Conservation (phyloP, 2,888 invertebrate genomes). For the Loripinus fragilis region DNA sequence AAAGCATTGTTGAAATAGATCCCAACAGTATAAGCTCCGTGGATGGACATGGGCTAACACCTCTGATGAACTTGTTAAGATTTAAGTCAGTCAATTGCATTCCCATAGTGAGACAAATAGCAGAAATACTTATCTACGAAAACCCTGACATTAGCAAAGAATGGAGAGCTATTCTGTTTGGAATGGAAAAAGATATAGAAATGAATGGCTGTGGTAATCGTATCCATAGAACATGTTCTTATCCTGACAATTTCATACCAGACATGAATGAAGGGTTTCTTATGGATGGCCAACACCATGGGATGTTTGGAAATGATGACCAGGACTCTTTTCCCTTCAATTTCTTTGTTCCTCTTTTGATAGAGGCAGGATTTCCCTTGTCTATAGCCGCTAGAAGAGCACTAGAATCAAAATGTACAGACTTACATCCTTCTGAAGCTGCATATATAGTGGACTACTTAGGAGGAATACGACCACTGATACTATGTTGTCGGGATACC, state of each 20-base stretch:
- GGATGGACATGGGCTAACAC: too few relatives aligned
- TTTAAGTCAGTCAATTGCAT: neutral
- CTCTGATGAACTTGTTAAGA: neutral
- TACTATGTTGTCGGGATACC: neutral
- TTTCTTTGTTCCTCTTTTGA: neutral
- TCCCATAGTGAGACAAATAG: neutral
- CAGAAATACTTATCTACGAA: neutral
- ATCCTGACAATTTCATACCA: neutral
- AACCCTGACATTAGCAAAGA: neutral
- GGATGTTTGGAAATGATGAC: neutral
- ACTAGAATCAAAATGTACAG: neutral
- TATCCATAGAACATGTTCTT: too few relatives aligned
- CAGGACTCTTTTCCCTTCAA: neutral
- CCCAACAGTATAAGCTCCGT: too few relatives aligned
- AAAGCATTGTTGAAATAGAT: too few relatives aligned
- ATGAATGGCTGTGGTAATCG: too few relatives aligned
- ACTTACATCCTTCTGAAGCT: neutral
- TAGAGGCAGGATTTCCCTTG: neutral
- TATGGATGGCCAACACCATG: neutral
- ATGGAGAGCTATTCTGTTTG: neutral
- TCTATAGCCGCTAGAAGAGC: neutral
- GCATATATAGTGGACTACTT: neutral
- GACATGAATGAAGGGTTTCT: neutral
- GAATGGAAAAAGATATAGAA: neutral
- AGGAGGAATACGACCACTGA: neutral